Evolutionary conservation across 2,888 invertebrate species (phyloP).

Genomic region (Drosophila vallismaia): DNA sequence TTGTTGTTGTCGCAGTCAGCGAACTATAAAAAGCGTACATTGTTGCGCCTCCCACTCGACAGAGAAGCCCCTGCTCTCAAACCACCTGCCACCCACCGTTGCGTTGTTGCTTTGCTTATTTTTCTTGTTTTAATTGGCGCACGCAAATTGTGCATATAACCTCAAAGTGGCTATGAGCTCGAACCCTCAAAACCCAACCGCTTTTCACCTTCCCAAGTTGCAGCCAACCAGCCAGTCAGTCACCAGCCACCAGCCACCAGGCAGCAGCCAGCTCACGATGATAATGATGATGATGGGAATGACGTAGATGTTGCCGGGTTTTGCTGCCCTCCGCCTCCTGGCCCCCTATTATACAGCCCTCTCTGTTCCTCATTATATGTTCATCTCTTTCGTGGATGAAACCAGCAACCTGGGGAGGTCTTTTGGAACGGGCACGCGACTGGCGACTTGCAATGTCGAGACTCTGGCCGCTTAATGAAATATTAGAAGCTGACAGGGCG

Average conservation of each 20-base stretch:
- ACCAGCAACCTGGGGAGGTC: constrained; percentile 27
- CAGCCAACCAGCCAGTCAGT: neutral
- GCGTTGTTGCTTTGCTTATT: constrained; percentile 20
- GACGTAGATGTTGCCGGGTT: constrained; percentile 35
- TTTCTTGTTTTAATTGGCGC: constrained; percentile 67
- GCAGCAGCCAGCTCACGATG: neutral
- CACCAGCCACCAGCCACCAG: too few relatives aligned
- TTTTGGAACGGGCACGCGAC: constrained; percentile 59
- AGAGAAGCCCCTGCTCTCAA: neutral
- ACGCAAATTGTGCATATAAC: constrained; percentile 74
- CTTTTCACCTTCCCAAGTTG: constrained; percentile 16
- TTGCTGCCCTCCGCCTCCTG: neutral
- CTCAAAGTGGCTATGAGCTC: constrained; percentile 55
- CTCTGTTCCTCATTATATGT: constrained; percentile 4
- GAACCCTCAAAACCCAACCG: constrained; percentile 21
- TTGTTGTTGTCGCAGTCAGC: constrained; percentile 48
- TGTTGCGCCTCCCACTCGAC: constrained; percentile 41
- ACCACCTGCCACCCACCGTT: neutral
- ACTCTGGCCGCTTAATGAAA: constrained; percentile 60
- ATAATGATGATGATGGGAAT: constrained; percentile 34
- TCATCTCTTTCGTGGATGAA: neutral
- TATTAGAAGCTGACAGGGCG: constrained; percentile 70
- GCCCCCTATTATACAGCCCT: neutral
- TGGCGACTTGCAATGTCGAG: constrained; percentile 53
- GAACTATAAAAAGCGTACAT: constrained; percentile 59